Conservation (phyloP, 2,113 vertebrate genomes). For the Zosterops hypoxanthus region DNA sequence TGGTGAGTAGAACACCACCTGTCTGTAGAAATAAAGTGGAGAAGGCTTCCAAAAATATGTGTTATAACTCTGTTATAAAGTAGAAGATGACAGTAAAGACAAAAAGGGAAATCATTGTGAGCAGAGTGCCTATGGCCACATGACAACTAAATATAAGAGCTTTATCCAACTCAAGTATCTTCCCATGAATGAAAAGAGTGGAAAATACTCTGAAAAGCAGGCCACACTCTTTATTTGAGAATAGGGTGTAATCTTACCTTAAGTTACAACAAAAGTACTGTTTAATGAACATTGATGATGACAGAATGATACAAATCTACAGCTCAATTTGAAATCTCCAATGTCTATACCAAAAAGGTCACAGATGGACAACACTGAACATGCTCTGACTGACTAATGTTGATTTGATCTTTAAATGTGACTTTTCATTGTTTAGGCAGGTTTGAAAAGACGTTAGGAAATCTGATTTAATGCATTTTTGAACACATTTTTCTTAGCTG, state of each 20-base stretch:
- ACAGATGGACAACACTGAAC: neutral
- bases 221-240: neutral
- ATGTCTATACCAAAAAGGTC: neutral
- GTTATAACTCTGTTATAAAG: neutral
- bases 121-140: neutral
- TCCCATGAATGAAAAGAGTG: neutral
- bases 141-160: neutral
- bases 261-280: neutral
- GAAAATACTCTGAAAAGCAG: neutral
- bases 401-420: constrained; percentile 35
- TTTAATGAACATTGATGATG: neutral
- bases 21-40: neutral
- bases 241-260: neutral
- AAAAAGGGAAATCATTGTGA: neutral
- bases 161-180: neutral
- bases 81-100: neutral
- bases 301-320: neutral
- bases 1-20: neutral
- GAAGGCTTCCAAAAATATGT: neutral
- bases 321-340: neutral
- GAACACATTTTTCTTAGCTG: constrained; percentile 13
- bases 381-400: neutral
- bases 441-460: constrained; percentile 10
- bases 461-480: constrained; percentile 35
- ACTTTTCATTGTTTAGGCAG: constrained; percentile 34